phyloP scores from a whole-genome alignment of 1,140 invertebrate genomes.

The Drosophila sp. region DNA sequence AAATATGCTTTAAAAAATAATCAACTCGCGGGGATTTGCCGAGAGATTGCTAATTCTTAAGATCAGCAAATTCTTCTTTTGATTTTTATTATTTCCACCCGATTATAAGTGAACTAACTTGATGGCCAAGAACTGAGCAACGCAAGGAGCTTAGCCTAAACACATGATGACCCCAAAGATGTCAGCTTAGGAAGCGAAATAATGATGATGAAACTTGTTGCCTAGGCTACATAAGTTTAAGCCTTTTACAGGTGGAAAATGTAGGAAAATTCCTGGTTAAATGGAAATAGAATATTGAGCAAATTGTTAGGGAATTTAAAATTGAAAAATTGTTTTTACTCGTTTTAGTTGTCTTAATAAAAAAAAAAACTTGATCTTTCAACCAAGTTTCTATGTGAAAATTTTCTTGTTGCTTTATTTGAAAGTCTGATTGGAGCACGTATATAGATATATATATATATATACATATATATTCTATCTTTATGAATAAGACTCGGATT shows the following conservation, averaged over 20 bases:
- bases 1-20: slow-evolving; percentile 81
- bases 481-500: not conserved
- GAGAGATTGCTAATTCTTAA: slow-evolving; percentile 13
- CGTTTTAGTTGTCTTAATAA: no score
- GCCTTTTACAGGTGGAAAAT: not conserved
- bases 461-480: not conserved
- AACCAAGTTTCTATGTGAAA: no score
- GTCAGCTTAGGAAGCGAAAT: not conserved
- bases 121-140: slow-evolving; percentile 4
- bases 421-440: no score
- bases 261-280: not conserved
- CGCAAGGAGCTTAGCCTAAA: slow-evolving; percentile 6
- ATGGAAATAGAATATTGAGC: no score
- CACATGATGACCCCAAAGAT: slow-evolving; percentile 6
- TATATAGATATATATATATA: no score
- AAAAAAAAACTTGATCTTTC: no score
- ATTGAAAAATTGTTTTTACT: no score
- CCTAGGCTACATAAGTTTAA: slow-evolving; percentile 1
- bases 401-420: no score
- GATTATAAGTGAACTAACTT: slow-evolving; percentile 5
- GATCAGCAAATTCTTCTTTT: not conserved
- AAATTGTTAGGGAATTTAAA: no score
- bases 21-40: slow-evolving; percentile 64
- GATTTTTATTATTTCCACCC: not conserved
- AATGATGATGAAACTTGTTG: slow-evolving; percentile 6